Conservation (phyloP, 2,113 vertebrate species). For the Hippopotamus amphibius region DNA sequence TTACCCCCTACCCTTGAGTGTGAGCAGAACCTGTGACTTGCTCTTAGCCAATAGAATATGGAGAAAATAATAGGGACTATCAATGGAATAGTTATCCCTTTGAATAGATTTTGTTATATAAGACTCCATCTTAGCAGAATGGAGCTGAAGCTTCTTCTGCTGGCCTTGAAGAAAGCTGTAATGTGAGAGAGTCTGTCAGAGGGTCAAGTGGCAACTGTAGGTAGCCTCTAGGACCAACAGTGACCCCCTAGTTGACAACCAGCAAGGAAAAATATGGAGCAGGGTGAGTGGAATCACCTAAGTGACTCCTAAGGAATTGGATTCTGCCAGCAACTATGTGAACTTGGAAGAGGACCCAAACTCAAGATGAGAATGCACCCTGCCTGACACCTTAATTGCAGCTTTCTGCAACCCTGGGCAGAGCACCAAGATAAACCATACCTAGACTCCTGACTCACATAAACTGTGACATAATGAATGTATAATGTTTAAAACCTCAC, state of each 20-base stretch:
- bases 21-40: background rate
- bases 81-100: background rate
- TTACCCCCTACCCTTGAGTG: background rate
- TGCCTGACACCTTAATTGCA: background rate
- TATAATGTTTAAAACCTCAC: background rate
- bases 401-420: background rate
- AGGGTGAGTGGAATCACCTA: background rate
- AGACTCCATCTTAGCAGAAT: background rate
- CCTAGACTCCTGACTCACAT: background rate
- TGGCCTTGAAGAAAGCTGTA: background rate
- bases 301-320: background rate
- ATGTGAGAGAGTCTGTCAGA: background rate
- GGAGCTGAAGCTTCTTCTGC: background rate
- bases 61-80: background rate
- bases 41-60: background rate
- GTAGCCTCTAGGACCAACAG: background rate
- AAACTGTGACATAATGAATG: background rate
- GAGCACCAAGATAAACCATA: background rate
- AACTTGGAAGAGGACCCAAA: background rate
- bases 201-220: background rate
- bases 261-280: background rate
- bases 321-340: background rate
- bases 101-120: background rate
- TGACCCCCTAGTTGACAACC: background rate
- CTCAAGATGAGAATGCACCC: background rate